A percentile compares a stretch with the other conserved stretches of the same genome.
Conservation (phyloP, 2,888 invertebrate genomes). For the Athrips mouffetella region DNA sequence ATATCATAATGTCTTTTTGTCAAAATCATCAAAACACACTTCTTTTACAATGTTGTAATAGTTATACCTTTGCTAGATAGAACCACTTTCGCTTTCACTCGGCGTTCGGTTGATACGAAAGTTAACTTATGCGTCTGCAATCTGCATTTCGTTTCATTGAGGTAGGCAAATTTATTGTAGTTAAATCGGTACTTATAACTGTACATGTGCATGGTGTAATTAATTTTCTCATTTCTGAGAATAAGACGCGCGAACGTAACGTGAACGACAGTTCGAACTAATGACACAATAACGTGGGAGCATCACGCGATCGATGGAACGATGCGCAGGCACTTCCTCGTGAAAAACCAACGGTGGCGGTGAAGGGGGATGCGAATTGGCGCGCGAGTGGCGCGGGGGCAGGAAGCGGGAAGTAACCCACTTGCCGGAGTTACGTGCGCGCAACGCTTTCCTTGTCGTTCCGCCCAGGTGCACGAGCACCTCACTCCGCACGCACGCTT, state of each 20-base stretch:
- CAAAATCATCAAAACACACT: no score
- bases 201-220: neutral
- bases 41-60: no score
- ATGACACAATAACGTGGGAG: slow-evolving; percentile 42
- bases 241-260: slow-evolving; percentile 17
- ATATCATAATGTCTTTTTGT: no score
- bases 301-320: slow-evolving; percentile 25
- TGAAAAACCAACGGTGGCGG: slow-evolving; percentile 38
- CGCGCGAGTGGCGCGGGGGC: slow-evolving; percentile 20
- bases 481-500: slow-evolving; percentile 23
- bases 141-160: neutral
- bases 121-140: neutral
- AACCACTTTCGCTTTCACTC: slow-evolving; percentile 11
- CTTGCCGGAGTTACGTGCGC: slow-evolving; percentile 53
- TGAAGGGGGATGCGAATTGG: slow-evolving; percentile 19
- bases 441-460: slow-evolving; percentile 54
- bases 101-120: neutral
- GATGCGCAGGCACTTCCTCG: slow-evolving; percentile 35
- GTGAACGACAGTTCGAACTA: slow-evolving; percentile 20
- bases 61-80: no score
- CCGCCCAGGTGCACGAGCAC: slow-evolving; percentile 39
- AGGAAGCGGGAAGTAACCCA: slow-evolving; percentile 70
- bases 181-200: neutral
- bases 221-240: slow-evolving; percentile 5
- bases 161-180: no score